Conservation (phyloP, 1,140 invertebrate species). For the Zaprionus capensis region DNA sequence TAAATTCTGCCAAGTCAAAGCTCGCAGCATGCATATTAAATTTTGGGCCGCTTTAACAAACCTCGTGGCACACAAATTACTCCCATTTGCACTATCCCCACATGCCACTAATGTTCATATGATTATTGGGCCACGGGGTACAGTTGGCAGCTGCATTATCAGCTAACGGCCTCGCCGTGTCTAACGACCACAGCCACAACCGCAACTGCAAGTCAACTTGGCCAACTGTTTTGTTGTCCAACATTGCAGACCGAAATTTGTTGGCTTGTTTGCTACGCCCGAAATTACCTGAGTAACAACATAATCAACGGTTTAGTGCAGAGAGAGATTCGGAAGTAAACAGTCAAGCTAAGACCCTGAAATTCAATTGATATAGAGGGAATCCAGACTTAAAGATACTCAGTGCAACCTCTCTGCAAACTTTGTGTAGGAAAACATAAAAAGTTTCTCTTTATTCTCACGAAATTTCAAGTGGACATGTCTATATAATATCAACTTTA, state of each 20-base stretch:
- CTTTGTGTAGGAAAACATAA: background rate
- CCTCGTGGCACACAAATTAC: background rate
- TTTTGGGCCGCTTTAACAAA: constrained; percentile 4
- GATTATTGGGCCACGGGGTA: constrained; percentile 26
- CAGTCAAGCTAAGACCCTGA: background rate
- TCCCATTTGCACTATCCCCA: background rate
- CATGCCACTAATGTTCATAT: constrained; percentile 18
- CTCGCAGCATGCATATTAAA: constrained; percentile 58
- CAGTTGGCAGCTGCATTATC: constrained; percentile 28
- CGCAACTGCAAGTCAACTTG: constrained; percentile 10
- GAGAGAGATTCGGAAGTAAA: background rate
- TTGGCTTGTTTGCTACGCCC: background rate
- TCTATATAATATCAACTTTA: constrained; percentile 1
- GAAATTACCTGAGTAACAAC: background rate
- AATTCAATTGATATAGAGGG: background rate
- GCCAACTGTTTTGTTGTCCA: constrained; percentile 7
- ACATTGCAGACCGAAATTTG: background rate
- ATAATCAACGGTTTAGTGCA: background rate
- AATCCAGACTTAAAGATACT: background rate
- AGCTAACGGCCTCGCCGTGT: background rate
- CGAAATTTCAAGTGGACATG: background rate
- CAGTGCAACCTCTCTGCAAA: background rate
- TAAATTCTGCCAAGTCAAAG: constrained; percentile 46
- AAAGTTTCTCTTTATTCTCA: background rate
- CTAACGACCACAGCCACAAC: background rate